phyloP scores from a whole-genome alignment of 2,113 vertebrate genomes.

The Agapornis roseicollis region DNA sequence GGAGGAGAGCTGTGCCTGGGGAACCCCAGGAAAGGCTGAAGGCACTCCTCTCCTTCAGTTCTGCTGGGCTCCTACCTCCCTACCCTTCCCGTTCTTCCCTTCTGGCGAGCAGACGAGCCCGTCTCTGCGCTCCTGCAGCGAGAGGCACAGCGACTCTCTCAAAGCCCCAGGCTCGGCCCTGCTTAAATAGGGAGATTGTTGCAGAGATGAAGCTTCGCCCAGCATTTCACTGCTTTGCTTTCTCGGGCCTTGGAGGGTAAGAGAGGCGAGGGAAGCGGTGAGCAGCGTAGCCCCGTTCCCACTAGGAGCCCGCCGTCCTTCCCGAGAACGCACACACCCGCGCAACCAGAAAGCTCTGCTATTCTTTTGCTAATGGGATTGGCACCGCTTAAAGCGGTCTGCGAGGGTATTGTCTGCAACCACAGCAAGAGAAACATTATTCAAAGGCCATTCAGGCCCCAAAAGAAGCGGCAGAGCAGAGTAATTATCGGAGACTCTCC shows the following conservation, averaged over 20 bases:
- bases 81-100: not conserved
- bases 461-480: slow-evolving; percentile 77
- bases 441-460: slow-evolving; percentile 81
- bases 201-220: not conserved
- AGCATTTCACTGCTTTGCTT: not conserved
- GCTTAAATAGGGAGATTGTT: not conserved
- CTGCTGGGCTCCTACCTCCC: not conserved
- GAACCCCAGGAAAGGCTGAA: not conserved
- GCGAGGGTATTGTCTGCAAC: slow-evolving; percentile 76
- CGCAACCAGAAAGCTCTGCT: slow-evolving; percentile 54
- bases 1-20: not conserved
- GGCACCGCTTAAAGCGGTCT: slow-evolving; percentile 79
- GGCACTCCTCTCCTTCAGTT: not conserved
- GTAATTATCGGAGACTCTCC: slow-evolving; percentile 83
- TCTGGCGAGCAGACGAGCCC: not conserved
- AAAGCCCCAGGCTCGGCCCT: not conserved
- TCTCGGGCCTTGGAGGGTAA: not conserved
- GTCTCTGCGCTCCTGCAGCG: not conserved
- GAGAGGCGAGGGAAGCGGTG: not conserved
- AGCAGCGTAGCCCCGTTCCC: not conserved
- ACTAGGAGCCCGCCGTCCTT: not conserved
- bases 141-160: not conserved
- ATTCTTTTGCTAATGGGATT: slow-evolving; percentile 84
- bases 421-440: slow-evolving; percentile 86
- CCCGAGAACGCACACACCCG: not conserved